Base-by-base conservation (phyloP, 2,797 vertebrate species). In the Micromesistius poutassou region DNA sequence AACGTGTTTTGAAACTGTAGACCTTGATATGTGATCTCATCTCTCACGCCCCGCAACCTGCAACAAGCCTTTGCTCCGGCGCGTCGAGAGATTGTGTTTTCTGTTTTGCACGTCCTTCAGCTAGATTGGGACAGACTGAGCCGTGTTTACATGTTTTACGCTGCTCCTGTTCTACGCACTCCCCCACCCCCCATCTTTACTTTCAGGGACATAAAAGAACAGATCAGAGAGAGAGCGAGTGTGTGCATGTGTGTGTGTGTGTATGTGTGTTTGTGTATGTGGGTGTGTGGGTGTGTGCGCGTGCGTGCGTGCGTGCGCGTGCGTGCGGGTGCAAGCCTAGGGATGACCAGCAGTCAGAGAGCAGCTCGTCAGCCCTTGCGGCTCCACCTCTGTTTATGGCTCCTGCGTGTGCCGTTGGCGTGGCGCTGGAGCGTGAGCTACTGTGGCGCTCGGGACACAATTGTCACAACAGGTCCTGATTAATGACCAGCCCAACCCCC, bases 351-450 rank as follows among this genome's bases (percentile, higher is more conserved):
- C n/a, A 62, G 55, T 62, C 55, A 62, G 55, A 25, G 13, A 68
- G 75, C 80, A 74, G 72, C 91, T 89, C 87, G 83, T 93, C 87
- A 88, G 88, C 79, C 85, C 76, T 87, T 89, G 86, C 85, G 81
- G 42, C 8, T 71, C 79, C 25, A 22, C 81, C 9, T 75, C 70
- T 74, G 80, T 92, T 92, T 90, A 91, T 90, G 79, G 38, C 81
- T 79, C 87, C 86, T 88, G 80, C 4, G 81, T 81, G 87, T 81
- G 84, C 80, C 30, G 74, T 87, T 87, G 28, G 2, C n/a, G 25
- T 31, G 22, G 55, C 25, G 78, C 78, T 83, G 19, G 55, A 30
- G 77, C 77, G 85, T 85, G 83, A 76, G 85, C 83, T 85, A 81
- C 80, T 80, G 83, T 78, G 85, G 86, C 31, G 10, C 78, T 77